Evolutionary conservation across 1,140 invertebrate genomes (phyloP).

Genomic region (Platorchestia sp.): DNA sequence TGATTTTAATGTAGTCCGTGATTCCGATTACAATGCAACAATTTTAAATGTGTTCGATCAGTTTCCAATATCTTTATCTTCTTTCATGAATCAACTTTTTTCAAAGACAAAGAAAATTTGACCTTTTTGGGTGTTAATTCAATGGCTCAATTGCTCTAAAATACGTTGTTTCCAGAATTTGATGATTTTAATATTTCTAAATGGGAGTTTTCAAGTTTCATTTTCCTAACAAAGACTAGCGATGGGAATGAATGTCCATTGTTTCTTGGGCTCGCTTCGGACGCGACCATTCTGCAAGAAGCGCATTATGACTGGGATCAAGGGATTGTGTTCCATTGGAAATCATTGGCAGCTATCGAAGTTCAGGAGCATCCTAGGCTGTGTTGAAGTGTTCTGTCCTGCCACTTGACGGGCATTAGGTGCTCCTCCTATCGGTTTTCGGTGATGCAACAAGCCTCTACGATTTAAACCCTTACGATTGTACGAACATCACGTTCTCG

Average conservation of each 20-base stretch:
- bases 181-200: neutral
- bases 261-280: neutral
- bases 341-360: constrained; percentile 33
- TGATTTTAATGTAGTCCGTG: neutral
- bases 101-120: neutral
- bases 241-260: neutral
- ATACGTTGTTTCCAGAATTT: neutral
- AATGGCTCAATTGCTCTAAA: neutral
- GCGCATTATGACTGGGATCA: constrained; percentile 27
- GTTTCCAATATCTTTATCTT: neutral
- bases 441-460: constrained; percentile 39
- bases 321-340: constrained; percentile 43
- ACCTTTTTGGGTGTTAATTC: neutral
- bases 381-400: constrained; percentile 40
- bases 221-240: neutral
- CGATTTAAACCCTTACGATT: constrained; percentile 36
- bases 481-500: constrained; percentile 40
- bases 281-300: constrained; percentile 1
- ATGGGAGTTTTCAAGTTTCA: neutral
- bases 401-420: constrained; percentile 24
- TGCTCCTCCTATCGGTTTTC: constrained; percentile 54
- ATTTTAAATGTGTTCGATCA: neutral
- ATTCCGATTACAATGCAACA: too few relatives aligned
- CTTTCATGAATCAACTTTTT: neutral
- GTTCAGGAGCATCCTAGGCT: constrained; percentile 21